Base-by-base conservation (phyloP, 2,113 vertebrate species). In the Peromyscus leucopus region DNA sequence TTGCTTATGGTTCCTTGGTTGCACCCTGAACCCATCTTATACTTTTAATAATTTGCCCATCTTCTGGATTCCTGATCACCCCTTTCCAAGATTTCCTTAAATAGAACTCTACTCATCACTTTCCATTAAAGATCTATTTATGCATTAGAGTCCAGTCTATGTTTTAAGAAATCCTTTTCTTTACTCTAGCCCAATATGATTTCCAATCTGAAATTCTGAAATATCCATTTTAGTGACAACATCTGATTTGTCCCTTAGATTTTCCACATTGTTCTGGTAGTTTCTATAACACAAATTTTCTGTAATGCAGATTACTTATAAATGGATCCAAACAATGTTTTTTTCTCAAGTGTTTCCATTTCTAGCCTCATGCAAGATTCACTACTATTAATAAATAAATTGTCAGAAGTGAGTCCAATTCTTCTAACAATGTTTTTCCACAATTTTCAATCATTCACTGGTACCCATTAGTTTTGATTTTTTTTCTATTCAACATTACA, bases 361-460 rank as follows among this genome's bases (percentile, higher is more conserved):
- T 3, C 8, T 28, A 59, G 12, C 22, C 74, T 26, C 59, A 42
- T 6, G 1, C 39, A 42, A 39, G 79, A 46, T 67, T 39, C 16
- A 63, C 26, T 19, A 39, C 24, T 22, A 79, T 13, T 21, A 88
- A 39, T 5, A 39, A 89, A 39, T 5, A 63, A 46, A 28, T 59
- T 71, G 72, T 80, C 24, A 89, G 71, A 96, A 96, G 9, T 57
- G 55, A 90, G 42, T 71, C 10, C 33, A 46, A 15, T 75, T 61
- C 26, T 69, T 88, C 78, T 80, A 26, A 79, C 19, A 48, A 21
- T 13, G 21, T 15, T 55, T 74, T 55, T 21, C 24, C 33, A 48
- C 31, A 93, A 82, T 72, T 96, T 96, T 92, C 7, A 87, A 63
- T 85, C 75, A 33, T 39, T 86, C 31, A 79, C 63, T 36, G 26